Evolutionary conservation across 1,140 invertebrate genomes (phyloP).

Genomic region (Melanaphis sacchari): DNA sequence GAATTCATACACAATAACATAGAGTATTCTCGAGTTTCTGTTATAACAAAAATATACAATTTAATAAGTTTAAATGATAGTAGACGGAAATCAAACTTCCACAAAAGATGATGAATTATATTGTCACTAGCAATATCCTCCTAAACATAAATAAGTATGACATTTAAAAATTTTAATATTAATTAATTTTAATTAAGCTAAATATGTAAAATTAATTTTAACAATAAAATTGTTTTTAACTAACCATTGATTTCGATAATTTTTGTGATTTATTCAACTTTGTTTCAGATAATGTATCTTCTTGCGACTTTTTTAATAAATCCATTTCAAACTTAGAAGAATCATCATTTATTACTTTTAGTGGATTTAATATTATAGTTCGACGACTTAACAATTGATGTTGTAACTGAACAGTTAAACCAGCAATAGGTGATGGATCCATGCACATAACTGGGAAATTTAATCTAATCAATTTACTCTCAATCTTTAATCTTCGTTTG

Average conservation of each 20-base stretch:
- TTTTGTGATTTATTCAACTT: neutral
- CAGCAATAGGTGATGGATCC: slow-evolving; percentile 82
- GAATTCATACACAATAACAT: slow-evolving; percentile 22
- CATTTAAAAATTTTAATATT: neutral
- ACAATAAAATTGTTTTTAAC: neutral
- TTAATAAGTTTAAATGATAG: slow-evolving; percentile 17
- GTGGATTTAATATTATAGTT: neutral
- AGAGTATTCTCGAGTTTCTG: slow-evolving; percentile 4
- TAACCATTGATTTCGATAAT: neutral
- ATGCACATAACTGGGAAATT: slow-evolving; percentile 85
- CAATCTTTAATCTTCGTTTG: slow-evolving; percentile 80
- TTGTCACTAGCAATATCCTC: slow-evolving; percentile 1
- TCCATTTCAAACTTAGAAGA: neutral
- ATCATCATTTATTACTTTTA: neutral
- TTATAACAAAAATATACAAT: slow-evolving; percentile 4
- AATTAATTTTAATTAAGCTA: neutral
- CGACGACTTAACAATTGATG: neutral
- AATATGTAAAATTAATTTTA: neutral
- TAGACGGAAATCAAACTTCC: slow-evolving; percentile 43
- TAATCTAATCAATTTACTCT: slow-evolving; percentile 82
- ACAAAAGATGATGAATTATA: neutral
- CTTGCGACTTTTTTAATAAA: neutral
- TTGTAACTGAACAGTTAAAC: slow-evolving; percentile 64
- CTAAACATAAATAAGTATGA: neutral
- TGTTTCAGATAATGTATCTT: neutral